Conservation (phyloP, 2,888 invertebrate species). For the Hofmannophila pseudospretella region DNA sequence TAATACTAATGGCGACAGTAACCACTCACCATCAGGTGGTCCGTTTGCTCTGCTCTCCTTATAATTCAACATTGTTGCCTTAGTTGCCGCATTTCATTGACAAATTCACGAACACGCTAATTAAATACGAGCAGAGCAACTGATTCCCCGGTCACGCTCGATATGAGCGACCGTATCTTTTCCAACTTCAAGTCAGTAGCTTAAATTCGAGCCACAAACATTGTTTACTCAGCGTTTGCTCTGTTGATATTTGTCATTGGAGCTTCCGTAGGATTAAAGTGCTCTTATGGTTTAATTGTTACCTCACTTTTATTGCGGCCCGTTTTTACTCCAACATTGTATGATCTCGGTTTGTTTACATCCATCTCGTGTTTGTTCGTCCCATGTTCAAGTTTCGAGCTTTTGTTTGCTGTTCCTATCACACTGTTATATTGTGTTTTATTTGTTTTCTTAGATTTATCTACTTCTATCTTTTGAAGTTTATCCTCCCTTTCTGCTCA, state of each 20-base stretch:
- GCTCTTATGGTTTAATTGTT: conserved; percentile 23
- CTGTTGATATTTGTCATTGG: conserved; percentile 36
- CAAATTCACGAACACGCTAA: no score
- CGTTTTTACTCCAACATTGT: conserved; percentile 6
- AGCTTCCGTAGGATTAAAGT: conserved; percentile 22
- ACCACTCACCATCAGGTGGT: no score
- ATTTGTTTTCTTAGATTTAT: neutral
- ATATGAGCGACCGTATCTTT: neutral
- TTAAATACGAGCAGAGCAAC: no score
- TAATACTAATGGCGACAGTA: no score
- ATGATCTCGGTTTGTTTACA: neutral
- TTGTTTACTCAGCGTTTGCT: conserved; percentile 30
- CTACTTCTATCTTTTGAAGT: neutral
- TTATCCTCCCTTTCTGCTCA: neutral
- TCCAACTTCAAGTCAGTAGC: conserved; percentile 9
- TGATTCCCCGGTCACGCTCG: neutral
- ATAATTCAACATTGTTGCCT: no score
- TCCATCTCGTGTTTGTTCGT: neutral
- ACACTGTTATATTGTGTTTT: neutral
- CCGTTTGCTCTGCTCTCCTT: no score
- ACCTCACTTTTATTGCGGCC: conserved; percentile 6
- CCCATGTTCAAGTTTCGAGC: neutral
- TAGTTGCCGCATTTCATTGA: no score
- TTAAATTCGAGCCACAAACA: conserved; percentile 20
- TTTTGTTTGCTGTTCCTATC: neutral